phyloP scores from a whole-genome alignment of 2,113 vertebrate species.

The Plecturocebus donacophilus region DNA sequence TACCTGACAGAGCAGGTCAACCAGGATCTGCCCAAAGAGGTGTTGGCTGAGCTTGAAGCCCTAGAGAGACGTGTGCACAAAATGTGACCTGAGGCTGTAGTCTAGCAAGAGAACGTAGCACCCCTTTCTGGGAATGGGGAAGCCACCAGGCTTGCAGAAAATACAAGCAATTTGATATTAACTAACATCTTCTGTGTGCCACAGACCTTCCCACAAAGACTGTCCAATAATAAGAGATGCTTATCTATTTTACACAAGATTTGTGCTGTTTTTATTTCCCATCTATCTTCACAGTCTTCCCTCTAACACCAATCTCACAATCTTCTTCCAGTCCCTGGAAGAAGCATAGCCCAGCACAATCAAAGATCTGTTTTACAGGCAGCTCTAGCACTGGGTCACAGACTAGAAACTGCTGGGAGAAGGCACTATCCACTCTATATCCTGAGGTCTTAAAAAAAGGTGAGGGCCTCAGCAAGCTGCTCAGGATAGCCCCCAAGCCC shows the following conservation, averaged over 20 bases:
- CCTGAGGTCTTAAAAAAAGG: not conserved
- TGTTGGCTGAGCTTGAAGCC: constrained; percentile 88
- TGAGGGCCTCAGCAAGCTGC: not conserved
- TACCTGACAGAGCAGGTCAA: constrained; percentile 93
- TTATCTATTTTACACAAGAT: constrained; percentile 54
- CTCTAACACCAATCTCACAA: not conserved
- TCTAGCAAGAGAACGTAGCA: not conserved
- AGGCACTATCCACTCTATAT: not conserved
- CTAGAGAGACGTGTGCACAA: constrained; percentile 87
- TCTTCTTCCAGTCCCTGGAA: not conserved
- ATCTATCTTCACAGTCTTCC: constrained; percentile 8
- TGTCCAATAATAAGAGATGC: constrained; percentile 55
- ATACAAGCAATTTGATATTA: not conserved
- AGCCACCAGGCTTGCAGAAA: not conserved
- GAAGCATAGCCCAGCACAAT: not conserved
- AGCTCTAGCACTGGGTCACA: not conserved
- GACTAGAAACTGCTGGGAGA: not conserved
- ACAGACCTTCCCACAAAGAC: not conserved
- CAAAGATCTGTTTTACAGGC: not conserved
- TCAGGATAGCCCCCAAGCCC: not conserved
- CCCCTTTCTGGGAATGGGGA: not conserved
- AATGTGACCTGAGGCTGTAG: constrained; percentile 73
- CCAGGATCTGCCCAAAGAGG: constrained; percentile 89
- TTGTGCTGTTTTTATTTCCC: constrained; percentile 65
- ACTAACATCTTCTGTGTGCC: not conserved